A percentile compares a stretch with the other conserved stretches of the same genome.
Conservation (phyloP, 2,888 invertebrate genomes). For the Pammene fasciana region DNA sequence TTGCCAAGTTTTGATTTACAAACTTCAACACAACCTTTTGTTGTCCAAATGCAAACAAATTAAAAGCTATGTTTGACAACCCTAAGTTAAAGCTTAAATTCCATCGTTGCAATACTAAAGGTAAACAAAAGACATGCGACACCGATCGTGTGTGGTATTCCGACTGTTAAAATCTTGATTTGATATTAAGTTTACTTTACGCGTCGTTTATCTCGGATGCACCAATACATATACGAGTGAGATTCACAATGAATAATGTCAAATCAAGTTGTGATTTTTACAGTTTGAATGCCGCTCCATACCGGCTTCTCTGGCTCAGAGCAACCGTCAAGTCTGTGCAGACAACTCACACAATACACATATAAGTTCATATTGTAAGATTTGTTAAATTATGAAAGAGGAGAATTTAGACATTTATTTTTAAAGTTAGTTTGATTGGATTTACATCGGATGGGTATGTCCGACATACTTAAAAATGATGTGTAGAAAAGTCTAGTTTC, state of each 20-base stretch:
- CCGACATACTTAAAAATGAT: too few species aligned
- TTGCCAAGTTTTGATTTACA: conserved; percentile 31
- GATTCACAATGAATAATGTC: too few species aligned
- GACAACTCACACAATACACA: neutral
- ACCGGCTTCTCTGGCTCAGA: conserved; percentile 13
- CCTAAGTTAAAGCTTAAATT: conserved; percentile 41
- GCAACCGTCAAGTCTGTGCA: conserved; percentile 7
- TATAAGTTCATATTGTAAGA: neutral
- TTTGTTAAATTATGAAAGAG: neutral
- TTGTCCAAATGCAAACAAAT: conserved; percentile 38
- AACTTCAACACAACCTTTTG: conserved; percentile 36
- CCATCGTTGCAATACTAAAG: conserved; percentile 39
- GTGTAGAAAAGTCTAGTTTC: too few species aligned
- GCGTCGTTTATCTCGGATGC: too few species aligned
- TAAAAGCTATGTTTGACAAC: conserved; percentile 39
- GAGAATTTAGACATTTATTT: too few species aligned
- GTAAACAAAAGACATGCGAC: conserved; percentile 60
- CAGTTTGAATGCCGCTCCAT: neutral
- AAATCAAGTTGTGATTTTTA: too few species aligned
- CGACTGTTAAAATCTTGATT: neutral
- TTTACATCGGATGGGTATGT: too few species aligned
- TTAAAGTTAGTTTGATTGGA: too few species aligned
- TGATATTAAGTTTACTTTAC: too few species aligned
- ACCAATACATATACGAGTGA: too few species aligned
- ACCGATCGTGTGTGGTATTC: conserved; percentile 44